Conservation (phyloP, 2,113 vertebrate genomes). For the Eulacestoma nigropectus region DNA sequence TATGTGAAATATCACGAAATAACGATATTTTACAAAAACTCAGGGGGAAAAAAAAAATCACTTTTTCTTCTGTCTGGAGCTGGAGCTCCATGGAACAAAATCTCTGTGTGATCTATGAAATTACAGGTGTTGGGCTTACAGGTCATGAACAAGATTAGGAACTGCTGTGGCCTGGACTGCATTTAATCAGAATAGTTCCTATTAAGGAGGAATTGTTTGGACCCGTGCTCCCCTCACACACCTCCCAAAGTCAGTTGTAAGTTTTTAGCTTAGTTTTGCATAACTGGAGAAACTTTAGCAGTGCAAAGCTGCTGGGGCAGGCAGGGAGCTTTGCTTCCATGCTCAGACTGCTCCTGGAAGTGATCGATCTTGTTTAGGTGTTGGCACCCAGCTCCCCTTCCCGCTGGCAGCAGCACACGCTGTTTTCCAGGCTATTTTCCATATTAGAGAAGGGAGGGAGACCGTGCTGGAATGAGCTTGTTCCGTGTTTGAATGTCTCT, state of each 20-base stretch:
- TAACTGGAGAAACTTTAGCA: neutral
- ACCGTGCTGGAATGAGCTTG: neutral
- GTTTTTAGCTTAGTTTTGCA: neutral
- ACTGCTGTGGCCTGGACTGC: neutral
- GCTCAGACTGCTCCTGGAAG: neutral
- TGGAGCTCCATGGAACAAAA: neutral
- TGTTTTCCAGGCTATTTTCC: neutral
- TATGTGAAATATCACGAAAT: rapidly evolving
- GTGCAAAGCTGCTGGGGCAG: neutral
- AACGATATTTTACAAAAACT: rapidly evolving
- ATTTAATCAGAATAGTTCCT: neutral
- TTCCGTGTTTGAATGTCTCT: neutral
- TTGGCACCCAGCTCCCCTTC: neutral
- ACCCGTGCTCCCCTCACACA: rapidly evolving
- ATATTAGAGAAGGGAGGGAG: neutral
- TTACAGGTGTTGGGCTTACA: too few species aligned
- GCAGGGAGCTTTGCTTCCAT: neutral
- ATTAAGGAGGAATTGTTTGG: neutral
- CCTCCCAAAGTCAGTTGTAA: neutral
- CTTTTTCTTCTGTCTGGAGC: neutral
- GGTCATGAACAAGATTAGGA: neutral
- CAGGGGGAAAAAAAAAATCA: rapidly evolving
- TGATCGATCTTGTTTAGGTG: neutral
- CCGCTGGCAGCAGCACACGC: neutral
- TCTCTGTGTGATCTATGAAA: neutral